Percentiles rank a stretch among this genome's conserved stretches.
Conservation (phyloP, 2,797 vertebrate species). For the Amphiprion clarkii region DNA sequence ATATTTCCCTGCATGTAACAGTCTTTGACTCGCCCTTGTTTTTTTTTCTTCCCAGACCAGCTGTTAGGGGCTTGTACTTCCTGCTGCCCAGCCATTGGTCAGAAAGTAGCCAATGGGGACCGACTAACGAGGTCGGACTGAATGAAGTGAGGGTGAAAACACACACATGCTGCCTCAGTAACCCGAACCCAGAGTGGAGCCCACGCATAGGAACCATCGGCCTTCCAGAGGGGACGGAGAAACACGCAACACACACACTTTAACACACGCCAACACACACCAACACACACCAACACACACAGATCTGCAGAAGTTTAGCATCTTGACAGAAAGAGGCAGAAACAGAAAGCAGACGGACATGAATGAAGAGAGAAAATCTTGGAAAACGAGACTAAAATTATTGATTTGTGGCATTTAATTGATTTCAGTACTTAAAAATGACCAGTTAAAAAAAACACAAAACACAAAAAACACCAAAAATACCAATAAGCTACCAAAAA, state of each 20-base stretch:
- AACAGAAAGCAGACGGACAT: neutral
- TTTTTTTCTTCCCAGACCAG: conserved; percentile 41
- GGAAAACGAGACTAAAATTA: too few relatives aligned
- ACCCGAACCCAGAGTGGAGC: conserved; percentile 41
- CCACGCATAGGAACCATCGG: conserved; percentile 35
- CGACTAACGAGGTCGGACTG: conserved; percentile 33
- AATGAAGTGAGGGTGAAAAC: conserved; percentile 41
- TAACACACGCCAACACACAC: too few relatives aligned
- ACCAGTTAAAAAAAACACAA: too few relatives aligned
- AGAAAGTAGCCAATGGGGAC: conserved; percentile 52
- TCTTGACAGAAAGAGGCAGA: neutral
- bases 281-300: neutral
- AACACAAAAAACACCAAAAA: too few relatives aligned
- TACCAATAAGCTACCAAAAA: too few relatives aligned
- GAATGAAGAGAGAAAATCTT: too few relatives aligned
- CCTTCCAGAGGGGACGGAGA: conserved; percentile 12
- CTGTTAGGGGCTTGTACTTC: conserved; percentile 70
- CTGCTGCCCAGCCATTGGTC: conserved; percentile 58
- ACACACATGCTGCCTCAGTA: conserved; percentile 20
- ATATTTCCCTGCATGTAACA: conserved; percentile 38
- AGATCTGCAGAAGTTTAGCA: conserved; percentile 16
- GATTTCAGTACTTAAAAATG: too few relatives aligned
- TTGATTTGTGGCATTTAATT: too few relatives aligned
- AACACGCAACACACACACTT: neutral
- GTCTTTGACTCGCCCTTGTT: conserved; percentile 51